Evolutionary conservation across 2,888 invertebrate genomes (phyloP).

Genomic region (Volucella zonaria): DNA sequence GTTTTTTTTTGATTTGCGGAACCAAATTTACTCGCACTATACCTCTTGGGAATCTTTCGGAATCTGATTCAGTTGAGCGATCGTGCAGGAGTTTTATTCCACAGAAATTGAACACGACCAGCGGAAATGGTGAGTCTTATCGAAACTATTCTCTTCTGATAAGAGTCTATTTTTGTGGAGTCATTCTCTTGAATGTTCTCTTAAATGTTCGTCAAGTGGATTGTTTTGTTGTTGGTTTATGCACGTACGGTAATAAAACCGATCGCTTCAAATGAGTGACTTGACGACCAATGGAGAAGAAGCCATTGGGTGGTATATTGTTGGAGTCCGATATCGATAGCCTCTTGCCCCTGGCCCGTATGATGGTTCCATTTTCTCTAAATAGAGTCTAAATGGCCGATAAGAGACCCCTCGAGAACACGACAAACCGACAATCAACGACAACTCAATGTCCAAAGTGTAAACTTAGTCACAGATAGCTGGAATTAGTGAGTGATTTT

Average conservation of each 20-base stretch:
- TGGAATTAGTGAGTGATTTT: not conserved
- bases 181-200: constrained; percentile 13
- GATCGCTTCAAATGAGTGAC: constrained; percentile 42
- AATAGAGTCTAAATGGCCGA: constrained; percentile 33
- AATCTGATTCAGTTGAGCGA: constrained; percentile 61
- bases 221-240: constrained; percentile 10
- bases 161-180: constrained; percentile 21
- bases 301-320: not conserved
- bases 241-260: not conserved
- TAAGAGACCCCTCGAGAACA: constrained; percentile 24
- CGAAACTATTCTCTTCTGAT: constrained; percentile 64
- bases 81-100: constrained; percentile 64
- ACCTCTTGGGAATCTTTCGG: constrained; percentile 51
- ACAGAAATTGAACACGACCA: constrained; percentile 33
- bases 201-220: constrained; percentile 55
- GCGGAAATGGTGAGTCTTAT: constrained; percentile 67
- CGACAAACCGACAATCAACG: not conserved
- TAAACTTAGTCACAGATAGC: constrained; percentile 33
- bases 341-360: constrained; percentile 26
- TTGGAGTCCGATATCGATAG: not conserved
- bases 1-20: not conserved
- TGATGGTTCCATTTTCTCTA: not conserved
- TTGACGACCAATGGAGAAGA: constrained; percentile 40
- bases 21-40: constrained; percentile 46
- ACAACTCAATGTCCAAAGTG: constrained; percentile 68